Conservation (phyloP, 1,140 invertebrate genomes). For the Calliopsis andreniformis region DNA sequence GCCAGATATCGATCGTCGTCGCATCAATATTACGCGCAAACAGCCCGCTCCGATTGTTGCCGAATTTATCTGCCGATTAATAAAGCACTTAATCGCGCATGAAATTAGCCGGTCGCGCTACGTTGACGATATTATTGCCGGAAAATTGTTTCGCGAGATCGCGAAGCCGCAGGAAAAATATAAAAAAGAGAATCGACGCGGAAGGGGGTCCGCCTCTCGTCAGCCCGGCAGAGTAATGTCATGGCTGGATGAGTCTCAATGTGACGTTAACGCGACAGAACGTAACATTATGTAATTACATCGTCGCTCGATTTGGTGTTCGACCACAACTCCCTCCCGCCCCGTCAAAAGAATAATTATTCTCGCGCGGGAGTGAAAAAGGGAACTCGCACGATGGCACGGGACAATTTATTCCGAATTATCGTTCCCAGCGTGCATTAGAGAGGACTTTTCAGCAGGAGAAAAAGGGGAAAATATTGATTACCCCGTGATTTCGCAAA, state of each 20-base stretch:
- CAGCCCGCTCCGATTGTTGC: conserved; percentile 31
- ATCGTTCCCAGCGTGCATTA: not conserved
- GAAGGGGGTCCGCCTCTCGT: no score
- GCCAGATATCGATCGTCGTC: conserved; percentile 61
- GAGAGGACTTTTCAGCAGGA: not conserved
- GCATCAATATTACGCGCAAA: conserved; percentile 44
- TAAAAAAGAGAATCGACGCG: not conserved
- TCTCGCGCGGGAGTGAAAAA: not conserved
- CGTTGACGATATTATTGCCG: not conserved
- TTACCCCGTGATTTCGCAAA: no score
- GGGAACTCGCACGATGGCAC: not conserved
- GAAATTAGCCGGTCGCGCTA: conserved; percentile 32
- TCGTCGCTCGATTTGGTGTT: conserved; percentile 8
- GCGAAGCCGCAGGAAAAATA: no score
- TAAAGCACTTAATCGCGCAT: conserved; percentile 52
- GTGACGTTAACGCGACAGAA: conserved; percentile 19
- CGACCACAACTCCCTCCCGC: not conserved
- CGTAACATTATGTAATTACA: conserved; percentile 27
- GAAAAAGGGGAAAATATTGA: not conserved
- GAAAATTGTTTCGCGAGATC: conserved; percentile 26
- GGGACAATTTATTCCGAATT: not conserved
- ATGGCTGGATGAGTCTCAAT: conserved; percentile 9
- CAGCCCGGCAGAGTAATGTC: conserved; percentile 1
- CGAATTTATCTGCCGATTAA: conserved; percentile 55
- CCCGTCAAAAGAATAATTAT: conserved; percentile 4